A percentile compares a stretch with the other conserved stretches of the same genome.
Conservation (phyloP, 2,797 vertebrate genomes). For the Parauchenoglanis punctatus region DNA sequence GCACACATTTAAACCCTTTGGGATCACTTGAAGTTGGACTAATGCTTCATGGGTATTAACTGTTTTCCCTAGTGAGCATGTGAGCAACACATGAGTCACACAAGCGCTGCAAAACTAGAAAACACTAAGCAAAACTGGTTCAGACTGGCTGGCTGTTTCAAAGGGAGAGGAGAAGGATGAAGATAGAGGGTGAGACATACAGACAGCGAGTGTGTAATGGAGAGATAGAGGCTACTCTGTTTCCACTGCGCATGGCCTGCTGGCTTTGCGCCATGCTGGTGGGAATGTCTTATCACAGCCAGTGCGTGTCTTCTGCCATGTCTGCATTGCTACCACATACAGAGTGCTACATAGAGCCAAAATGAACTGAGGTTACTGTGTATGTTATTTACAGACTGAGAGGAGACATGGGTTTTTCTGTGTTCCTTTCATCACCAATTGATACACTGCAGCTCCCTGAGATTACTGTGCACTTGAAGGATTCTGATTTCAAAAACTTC, state of each 20-base stretch:
- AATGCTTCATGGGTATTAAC: neutral
- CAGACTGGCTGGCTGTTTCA: conserved; percentile 52
- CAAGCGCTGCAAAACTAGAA: conserved; percentile 44
- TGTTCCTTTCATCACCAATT: neutral
- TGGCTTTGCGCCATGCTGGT: conserved; percentile 22
- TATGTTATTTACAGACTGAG: neutral
- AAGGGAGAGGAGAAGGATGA: conserved; percentile 33
- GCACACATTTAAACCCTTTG: neutral
- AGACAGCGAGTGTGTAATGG: conserved; percentile 10
- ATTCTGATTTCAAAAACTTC: neutral
- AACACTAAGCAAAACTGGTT: conserved; percentile 66
- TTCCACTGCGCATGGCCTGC: conserved; percentile 4
- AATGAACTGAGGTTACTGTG: neutral
- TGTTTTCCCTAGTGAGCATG: conserved; percentile 7
- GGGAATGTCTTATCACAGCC: conserved; percentile 33
- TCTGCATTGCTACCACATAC: conserved; percentile 15
- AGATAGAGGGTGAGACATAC: conserved; percentile 30
- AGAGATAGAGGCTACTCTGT: conserved; percentile 40
- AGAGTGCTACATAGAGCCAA: conserved; percentile 23
- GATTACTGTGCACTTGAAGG: neutral
- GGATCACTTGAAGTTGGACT: neutral
- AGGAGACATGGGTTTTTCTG: neutral
- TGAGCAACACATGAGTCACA: conserved; percentile 37
- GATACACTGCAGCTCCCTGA: neutral
- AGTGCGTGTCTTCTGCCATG: conserved; percentile 29